A percentile compares a stretch with the other conserved stretches of the same genome.
phyloP scores from a whole-genome alignment of 2,113 vertebrate species.

The Pelvicachromis taeniatus region DNA sequence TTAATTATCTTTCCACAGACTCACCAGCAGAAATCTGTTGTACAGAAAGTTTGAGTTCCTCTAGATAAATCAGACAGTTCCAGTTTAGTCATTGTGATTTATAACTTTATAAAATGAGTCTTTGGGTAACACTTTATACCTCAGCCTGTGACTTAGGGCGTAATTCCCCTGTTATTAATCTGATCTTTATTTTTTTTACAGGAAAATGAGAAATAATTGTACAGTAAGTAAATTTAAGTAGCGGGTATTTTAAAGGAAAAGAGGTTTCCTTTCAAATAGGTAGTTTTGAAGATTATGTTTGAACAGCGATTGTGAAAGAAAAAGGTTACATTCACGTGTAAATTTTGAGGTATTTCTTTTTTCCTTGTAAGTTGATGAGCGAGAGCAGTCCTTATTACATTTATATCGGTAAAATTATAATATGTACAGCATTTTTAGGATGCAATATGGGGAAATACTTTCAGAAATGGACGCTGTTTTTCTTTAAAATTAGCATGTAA shows the following conservation, averaged over 20 bases:
- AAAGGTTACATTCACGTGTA: no score
- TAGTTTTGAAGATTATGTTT: background rate
- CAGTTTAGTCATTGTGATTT: background rate
- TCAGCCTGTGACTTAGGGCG: rapidly evolving
- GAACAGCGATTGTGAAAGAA: no score
- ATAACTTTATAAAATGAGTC: background rate
- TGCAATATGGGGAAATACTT: no score
- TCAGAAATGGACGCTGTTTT: no score
- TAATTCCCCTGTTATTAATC: background rate
- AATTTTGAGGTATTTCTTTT: no score
- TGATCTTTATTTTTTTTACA: background rate
- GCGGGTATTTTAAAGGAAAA: background rate
- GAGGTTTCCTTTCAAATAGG: background rate
- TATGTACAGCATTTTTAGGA: no score
- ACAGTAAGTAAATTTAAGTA: background rate
- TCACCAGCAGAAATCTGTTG: background rate
- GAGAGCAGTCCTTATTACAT: no score
- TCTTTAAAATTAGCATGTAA: no score
- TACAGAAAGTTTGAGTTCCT: background rate
- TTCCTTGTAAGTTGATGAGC: no score
- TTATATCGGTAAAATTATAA: no score
- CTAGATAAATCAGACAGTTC: background rate
- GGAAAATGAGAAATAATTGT: background rate
- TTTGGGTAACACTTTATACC: background rate
- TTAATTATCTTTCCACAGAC: background rate